Evolutionary conservation across 2,797 vertebrate species (phyloP), one percentile per base, ranked within the genome.

Genomic region (Lepilemur ruficaudatus): DNA sequence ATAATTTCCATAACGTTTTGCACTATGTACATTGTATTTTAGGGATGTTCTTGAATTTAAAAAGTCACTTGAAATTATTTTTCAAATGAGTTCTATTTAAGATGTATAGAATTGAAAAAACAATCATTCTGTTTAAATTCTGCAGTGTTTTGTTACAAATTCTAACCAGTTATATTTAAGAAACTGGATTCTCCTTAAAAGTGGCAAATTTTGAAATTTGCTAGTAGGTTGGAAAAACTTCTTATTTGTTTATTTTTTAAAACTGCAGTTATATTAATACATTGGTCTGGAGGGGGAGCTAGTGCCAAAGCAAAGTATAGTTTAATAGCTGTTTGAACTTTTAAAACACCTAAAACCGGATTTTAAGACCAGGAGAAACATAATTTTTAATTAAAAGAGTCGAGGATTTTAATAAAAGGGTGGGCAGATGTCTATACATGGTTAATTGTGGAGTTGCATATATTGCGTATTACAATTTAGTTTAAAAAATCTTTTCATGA

Each of bases 241-340:
- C 93, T 97, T 90, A 35, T 89, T 96, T 96, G 8, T 95, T 91
- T 59, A 59, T 83, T 97, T 95, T 94, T 83, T 17, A 65, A 89
- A 98, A 97, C 92, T 91, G 78, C 76, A 94, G 95, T 98, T 97
- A 76, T 95, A 63, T 96, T 98, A 92, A 94, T 94, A 95, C 93
- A 55, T 95, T 98, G 98, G 98, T 98, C 98, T 99, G 98, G 98
- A 99, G 98, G 98, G 98, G 98, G 98, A 99, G 98, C 98, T 99
- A 98, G 98, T 97, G 98, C 98, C 98, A 98, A 98, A 98, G 98
- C 96, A 97, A 98, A 98, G 96, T 79, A 75, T 95, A 85, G 94
- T 65, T 97, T 96, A 72, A 46, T 98, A 93, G 91, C 82, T 97
- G 76, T 92, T 98, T 48, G 95, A 84, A 95, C 97, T 65, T 35